Conservation (phyloP, 2,888 invertebrate species). For the Troides helena region DNA sequence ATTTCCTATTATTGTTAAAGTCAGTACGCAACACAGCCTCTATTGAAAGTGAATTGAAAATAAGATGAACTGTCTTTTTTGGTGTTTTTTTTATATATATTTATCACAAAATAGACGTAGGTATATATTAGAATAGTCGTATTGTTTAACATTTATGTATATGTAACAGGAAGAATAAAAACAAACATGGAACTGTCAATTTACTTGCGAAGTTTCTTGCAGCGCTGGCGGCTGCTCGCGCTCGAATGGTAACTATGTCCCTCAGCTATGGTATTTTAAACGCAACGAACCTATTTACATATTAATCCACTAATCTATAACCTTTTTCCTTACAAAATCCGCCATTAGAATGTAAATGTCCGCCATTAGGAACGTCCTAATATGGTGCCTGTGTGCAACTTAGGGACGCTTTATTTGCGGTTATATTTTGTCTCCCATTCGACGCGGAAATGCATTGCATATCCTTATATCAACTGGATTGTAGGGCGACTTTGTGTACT, state of each 20-base stretch:
- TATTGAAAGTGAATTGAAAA: too few relatives aligned
- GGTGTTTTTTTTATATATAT: too few relatives aligned
- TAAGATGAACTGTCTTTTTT: too few relatives aligned
- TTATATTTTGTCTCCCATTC: constrained; percentile 15
- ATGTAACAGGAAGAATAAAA: neutral
- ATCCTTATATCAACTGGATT: constrained; percentile 1
- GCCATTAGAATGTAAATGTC: constrained; percentile 8
- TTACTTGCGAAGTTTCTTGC: constrained; percentile 3
- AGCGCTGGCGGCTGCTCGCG: neutral
- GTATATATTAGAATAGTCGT: too few relatives aligned
- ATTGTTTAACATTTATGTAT: too few relatives aligned
- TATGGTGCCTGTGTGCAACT: constrained; percentile 9
- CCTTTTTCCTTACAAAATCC: constrained; percentile 14
- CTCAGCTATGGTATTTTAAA: constrained; percentile 12
- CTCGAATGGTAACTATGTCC: neutral
- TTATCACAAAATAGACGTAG: too few relatives aligned
- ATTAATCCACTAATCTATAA: constrained; percentile 17
- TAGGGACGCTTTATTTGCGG: constrained; percentile 17
- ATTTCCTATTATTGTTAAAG: too few relatives aligned
- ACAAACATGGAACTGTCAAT: neutral
- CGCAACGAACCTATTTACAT: constrained; percentile 18
- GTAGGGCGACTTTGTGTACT: neutral
- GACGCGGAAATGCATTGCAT: constrained; percentile 3
- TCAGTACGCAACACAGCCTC: too few relatives aligned
- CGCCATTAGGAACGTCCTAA: constrained; percentile 17